Evolutionary conservation across 2,888 invertebrate species (phyloP).

Genomic region (Drosophila mercatorum): DNA sequence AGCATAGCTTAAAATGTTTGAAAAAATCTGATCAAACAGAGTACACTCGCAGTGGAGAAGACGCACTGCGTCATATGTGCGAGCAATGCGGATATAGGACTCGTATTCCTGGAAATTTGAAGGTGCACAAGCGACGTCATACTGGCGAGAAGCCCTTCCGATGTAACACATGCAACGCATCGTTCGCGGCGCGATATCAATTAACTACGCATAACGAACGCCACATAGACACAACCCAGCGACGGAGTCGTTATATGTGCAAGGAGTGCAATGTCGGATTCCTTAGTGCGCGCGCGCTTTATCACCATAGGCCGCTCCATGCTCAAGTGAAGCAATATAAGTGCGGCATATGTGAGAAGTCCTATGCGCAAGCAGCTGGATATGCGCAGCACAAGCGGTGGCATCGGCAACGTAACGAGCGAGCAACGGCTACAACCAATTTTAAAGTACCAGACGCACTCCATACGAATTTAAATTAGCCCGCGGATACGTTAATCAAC

Average conservation of each 20-base stretch:
- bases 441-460: not conserved
- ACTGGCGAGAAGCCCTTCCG: constrained; percentile 69
- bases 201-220: constrained; percentile 59
- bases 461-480: constrained; percentile 18
- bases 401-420: constrained; percentile 53
- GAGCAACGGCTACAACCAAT: constrained; percentile 35
- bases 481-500: constrained; percentile 24
- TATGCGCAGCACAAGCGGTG: constrained; percentile 75
- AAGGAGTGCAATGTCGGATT: constrained; percentile 67
- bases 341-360: constrained; percentile 65
- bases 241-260: constrained; percentile 56
- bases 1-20: not conserved
- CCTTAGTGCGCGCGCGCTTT: constrained; percentile 66
- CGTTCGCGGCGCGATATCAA: constrained; percentile 59
- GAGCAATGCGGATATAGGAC: constrained; percentile 74
- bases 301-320: constrained; percentile 70
- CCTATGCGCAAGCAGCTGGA: constrained; percentile 76
- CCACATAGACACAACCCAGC: constrained; percentile 47
- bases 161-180: constrained; percentile 61
- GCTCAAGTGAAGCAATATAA: constrained; percentile 65
- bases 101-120: constrained; percentile 56
- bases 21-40: not conserved
- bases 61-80: constrained; percentile 63
- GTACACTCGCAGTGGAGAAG: not conserved
- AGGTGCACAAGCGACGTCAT: constrained; percentile 65